A percentile compares a stretch with the other conserved stretches of the same genome.
Evolutionary conservation across 1,140 invertebrate genomes (phyloP).

Genomic region (Cataglyphis hispanica): DNA sequence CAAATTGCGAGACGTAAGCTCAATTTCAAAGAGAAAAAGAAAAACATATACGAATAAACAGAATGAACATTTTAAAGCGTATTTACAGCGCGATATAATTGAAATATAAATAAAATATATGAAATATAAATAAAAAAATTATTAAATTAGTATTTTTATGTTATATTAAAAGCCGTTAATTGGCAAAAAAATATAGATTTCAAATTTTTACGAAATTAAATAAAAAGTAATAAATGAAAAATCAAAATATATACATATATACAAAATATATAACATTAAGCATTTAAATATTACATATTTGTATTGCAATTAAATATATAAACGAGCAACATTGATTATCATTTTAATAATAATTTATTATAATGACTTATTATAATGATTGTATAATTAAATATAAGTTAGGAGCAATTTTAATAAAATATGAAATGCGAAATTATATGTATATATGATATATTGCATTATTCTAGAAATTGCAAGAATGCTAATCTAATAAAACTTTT

Average conservation of each 20-base stretch:
- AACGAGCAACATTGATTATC: background rate
- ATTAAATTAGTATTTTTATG: background rate
- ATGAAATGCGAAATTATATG: background rate
- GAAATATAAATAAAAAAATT: background rate
- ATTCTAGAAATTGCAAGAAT: background rate
- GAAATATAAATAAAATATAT: background rate
- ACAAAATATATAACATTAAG: too few relatives aligned
- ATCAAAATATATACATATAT: background rate
- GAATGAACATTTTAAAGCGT: background rate
- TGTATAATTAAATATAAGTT: background rate
- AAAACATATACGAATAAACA: conserved; percentile 3
- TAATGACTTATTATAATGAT: background rate
- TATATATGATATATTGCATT: conserved; percentile 11
- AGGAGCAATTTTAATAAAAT: conserved; percentile 3
- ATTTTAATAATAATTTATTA: background rate
- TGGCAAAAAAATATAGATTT: conserved; percentile 15
- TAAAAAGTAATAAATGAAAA: conserved; percentile 3
- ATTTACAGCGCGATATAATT: conserved; percentile 12
- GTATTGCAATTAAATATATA: background rate
- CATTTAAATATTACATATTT: conserved; percentile 12
- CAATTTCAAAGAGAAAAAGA: conserved; percentile 1
- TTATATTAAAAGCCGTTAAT: background rate
- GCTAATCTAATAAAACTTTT: conserved; percentile 20
- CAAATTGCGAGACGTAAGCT: conserved; percentile 1
- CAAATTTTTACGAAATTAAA: background rate